Percentiles rank a stretch among this genome's conserved stretches.
Conservation (phyloP, 1,140 invertebrate species). For the Listronotus oregonensis region DNA sequence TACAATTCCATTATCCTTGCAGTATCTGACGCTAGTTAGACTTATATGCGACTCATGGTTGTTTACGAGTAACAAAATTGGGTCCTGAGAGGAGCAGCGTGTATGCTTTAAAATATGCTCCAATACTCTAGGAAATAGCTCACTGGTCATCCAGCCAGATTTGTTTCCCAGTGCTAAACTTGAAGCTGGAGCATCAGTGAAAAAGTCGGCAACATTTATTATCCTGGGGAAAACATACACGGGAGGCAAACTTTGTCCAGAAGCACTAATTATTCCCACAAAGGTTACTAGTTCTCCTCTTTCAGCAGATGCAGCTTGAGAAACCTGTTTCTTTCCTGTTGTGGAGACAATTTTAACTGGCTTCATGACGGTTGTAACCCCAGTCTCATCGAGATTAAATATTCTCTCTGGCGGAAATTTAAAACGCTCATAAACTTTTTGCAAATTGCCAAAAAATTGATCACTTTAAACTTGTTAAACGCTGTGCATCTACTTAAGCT, state of each 20-base stretch:
- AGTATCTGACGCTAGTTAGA: constrained; percentile 47
- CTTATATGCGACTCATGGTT: constrained; percentile 55
- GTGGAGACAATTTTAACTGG: neutral
- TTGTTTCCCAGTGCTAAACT: neutral
- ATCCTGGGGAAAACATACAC: neutral
- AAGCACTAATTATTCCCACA: neutral
- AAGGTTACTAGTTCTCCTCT: neutral
- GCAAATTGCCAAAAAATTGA: neutral
- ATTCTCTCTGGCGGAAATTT: neutral
- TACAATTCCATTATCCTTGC: constrained; percentile 50
- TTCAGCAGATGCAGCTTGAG: neutral
- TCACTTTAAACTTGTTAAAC: neutral
- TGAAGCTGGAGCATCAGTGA: neutral
- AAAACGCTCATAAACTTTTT: neutral
- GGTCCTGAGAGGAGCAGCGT: neutral
- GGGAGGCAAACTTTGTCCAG: neutral
- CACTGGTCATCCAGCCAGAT: neutral
- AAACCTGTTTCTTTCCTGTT: neutral
- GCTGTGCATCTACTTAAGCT: neutral
- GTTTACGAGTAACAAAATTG: constrained; percentile 34
- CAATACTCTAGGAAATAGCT: neutral
- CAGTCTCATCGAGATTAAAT: neutral
- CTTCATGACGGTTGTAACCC: neutral
- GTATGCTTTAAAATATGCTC: neutral
- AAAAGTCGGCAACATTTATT: neutral